Evolutionary conservation across 2,113 vertebrate genomes (phyloP).

Genomic region (Hassar affinis): DNA sequence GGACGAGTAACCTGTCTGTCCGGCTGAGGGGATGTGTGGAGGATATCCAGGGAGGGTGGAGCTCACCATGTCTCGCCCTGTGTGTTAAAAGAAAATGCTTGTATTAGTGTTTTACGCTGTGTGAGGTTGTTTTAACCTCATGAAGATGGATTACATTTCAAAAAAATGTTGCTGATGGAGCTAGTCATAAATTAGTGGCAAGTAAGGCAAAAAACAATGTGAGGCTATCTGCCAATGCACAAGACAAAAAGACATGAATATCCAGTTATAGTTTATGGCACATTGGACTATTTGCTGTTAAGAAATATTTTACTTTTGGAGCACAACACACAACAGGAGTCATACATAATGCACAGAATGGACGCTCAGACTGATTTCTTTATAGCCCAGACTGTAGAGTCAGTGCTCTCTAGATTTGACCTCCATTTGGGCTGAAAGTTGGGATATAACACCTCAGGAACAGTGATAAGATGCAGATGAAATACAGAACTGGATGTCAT

Average conservation of each 20-base stretch:
- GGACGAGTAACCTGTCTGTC: slow-evolving; percentile 83
- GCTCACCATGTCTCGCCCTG: slow-evolving; percentile 87
- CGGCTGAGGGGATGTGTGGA: slow-evolving; percentile 83
- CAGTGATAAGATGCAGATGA: neutral
- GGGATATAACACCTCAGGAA: neutral
- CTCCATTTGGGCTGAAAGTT: neutral
- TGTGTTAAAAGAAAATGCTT: slow-evolving; percentile 29
- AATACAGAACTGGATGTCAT: neutral
- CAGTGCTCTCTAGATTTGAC: neutral
- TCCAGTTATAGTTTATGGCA: neutral
- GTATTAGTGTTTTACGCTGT: neutral
- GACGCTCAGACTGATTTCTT: neutral
- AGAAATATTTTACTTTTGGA: neutral
- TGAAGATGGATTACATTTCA: neutral
- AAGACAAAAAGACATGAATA: neutral
- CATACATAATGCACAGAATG: neutral
- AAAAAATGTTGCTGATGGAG: neutral
- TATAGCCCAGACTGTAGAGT: neutral
- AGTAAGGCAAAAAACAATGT: neutral
- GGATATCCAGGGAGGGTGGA: slow-evolving; percentile 89
- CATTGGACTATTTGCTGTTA: neutral
- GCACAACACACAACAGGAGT: neutral
- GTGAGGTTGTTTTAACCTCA: neutral
- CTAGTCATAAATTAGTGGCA: neutral
- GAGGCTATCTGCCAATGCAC: neutral